These are phyloP conservation scores for Porphyrio hochstetteri DNA, from an alignment of 2,113 vertebrate species.

Conservation along the genomic window DNA sequence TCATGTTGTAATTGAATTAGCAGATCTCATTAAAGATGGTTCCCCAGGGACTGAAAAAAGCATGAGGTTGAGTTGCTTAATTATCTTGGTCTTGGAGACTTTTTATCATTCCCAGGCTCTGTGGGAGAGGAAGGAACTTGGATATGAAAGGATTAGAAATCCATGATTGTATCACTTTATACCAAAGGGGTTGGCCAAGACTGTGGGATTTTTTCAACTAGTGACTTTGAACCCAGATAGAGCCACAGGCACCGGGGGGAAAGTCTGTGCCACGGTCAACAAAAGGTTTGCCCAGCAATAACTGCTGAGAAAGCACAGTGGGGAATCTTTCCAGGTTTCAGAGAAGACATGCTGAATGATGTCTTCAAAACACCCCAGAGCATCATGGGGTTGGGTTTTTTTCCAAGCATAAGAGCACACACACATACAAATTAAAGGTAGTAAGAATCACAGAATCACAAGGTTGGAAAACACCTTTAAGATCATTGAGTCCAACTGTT, in stretches of 20 bases:
- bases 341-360: background rate
- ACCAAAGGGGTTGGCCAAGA: background rate
- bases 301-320: background rate
- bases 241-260: background rate
- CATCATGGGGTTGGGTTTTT: background rate
- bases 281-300: background rate
- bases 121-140: background rate
- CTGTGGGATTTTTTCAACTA: background rate
- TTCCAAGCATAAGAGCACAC: background rate
- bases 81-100: conserved; percentile 14
- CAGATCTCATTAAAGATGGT: background rate
- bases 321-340: background rate
- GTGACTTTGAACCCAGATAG: background rate
- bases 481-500: too few relatives aligned
- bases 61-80: background rate
- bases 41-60: background rate
- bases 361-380: background rate
- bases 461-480: too few relatives aligned
- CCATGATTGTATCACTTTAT: background rate
- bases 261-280: background rate
- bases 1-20: conserved; percentile 49
- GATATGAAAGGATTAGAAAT: background rate
- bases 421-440: background rate
- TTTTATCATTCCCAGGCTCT: background rate
- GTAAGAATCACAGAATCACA: too few relatives aligned